A percentile compares a stretch with the other conserved stretches of the same genome.
These are phyloP conservation scores for Agapostemon virescens DNA, from an alignment of 2,888 invertebrate species.

Conservation along the genomic window DNA sequence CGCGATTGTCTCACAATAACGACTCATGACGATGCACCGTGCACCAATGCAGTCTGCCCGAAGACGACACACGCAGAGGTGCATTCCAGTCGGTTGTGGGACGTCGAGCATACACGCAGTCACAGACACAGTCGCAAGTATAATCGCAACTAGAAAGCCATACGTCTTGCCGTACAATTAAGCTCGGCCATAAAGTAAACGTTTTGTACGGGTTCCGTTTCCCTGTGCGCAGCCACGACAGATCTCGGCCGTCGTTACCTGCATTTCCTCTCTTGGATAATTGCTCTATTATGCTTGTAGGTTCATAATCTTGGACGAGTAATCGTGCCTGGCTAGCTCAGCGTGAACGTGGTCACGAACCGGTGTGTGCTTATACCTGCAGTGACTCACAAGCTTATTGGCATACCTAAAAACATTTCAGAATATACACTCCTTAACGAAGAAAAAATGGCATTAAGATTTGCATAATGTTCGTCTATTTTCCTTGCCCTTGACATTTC, in stretches of 20 bases:
- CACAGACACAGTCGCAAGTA: conserved; percentile 29
- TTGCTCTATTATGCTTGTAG: conserved; percentile 71
- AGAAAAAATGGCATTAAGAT: background rate
- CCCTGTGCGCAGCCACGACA: conserved; percentile 14
- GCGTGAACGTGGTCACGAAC: conserved; percentile 24
- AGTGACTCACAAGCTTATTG: background rate
- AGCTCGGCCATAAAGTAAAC: conserved; percentile 63
- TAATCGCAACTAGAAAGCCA: conserved; percentile 57
- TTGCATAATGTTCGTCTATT: background rate
- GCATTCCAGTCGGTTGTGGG: conserved; percentile 29
- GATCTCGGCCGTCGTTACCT: conserved; percentile 38
- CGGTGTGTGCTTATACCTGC: conserved; percentile 12
- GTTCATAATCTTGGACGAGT: conserved; percentile 56
- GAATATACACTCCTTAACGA: background rate
- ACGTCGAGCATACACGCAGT: background rate
- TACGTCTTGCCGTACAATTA: conserved; percentile 61
- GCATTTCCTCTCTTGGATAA: conserved; percentile 64
- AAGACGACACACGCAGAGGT: background rate
- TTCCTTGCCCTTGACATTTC: background rate
- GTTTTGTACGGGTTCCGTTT: conserved; percentile 36
- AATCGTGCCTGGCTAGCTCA: conserved; percentile 32
- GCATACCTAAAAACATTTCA: background rate
- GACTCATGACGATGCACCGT: background rate
- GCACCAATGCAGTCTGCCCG: background rate
- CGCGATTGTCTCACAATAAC: background rate